phyloP scores from a whole-genome alignment of 2,113 vertebrate species.

The Psammodynastes pulverulentus region DNA sequence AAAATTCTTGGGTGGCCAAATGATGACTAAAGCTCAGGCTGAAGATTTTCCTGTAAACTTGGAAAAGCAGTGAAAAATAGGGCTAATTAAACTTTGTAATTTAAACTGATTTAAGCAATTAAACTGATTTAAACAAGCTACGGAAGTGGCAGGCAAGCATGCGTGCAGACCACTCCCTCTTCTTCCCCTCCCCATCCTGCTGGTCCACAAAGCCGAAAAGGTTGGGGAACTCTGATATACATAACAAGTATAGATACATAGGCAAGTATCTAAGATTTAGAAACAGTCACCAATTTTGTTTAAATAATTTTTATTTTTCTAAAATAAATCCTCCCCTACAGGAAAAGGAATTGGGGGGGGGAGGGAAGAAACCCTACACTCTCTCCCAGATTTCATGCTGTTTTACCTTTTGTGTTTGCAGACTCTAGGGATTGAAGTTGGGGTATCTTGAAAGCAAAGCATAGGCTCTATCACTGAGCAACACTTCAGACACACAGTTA shows the following conservation, averaged over 20 bases:
- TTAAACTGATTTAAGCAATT: not conserved
- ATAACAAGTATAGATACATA: not conserved
- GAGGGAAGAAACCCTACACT: not conserved
- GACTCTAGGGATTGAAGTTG: not conserved
- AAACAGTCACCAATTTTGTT: not conserved
- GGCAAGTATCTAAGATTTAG: not conserved
- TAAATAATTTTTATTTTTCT: not conserved
- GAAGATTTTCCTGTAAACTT: not conserved
- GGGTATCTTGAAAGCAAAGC: not conserved
- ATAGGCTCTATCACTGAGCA: not conserved
- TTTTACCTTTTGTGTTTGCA: not conserved
- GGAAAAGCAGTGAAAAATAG: not conserved
- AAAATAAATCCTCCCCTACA: not conserved
- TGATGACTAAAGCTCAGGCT: not conserved
- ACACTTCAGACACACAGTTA: not conserved
- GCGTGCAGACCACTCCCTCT: rapidly evolving
- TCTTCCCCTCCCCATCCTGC: too few species aligned
- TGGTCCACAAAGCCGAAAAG: not conserved
- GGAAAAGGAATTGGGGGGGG: not conserved
- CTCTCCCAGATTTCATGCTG: not conserved
- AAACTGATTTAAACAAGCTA: not conserved
- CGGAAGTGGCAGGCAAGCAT: not conserved
- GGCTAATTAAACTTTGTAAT: not conserved
- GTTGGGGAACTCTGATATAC: not conserved
- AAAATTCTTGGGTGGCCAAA: not conserved